Evolutionary conservation across 2,113 vertebrate genomes (phyloP), one percentile per base, ranked within the genome.

Genomic region (Sinocyclocheilus anshuiensis): DNA sequence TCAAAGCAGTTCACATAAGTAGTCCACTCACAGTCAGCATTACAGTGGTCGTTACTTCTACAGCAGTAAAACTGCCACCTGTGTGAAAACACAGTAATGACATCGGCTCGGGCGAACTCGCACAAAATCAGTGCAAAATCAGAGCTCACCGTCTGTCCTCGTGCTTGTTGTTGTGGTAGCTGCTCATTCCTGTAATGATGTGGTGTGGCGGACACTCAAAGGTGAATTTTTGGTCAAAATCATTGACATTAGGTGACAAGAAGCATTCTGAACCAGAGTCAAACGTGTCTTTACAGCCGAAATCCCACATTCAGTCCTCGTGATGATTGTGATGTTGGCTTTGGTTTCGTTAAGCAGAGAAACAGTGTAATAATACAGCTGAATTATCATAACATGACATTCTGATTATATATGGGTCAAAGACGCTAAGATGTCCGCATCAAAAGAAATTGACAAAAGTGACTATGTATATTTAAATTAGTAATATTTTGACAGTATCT

Each of bases 31-130:
- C 81, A 83, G 22, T 5, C 0, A 29, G 4, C 1, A 33, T 42
- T 69, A 53, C 63, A 69, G 16, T 6, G 15, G 53, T 16, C 4
- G 2, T 3, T 83, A 50, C 81, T 29, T 55, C 81, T 71, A 55
- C 81, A 83, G 65, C 81, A 83, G 18, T 55, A 3, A 55, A 83
- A 55, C 48, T 83, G 45, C 81, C 81, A 83, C 11, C 81, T 83
- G 65, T 72, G 45, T 53, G 12, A 72, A 71, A 50, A 69, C 45
- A 55, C 53, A 12, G 0, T n/a, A 50, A 48, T 42, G 57, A 67
- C 2, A 9, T 69, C 18, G 9, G 61, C 42, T 48, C 61, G 11
- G 42, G 42, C 8, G 8, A 42, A 42, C 42, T 42, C 1, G 3
- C 0, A 1, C 33, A 6, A 69, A 36, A 33, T 9, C 29, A 36